Base-by-base conservation (phyloP, 2,797 vertebrate species). In the Sebastes iracundus region DNA sequence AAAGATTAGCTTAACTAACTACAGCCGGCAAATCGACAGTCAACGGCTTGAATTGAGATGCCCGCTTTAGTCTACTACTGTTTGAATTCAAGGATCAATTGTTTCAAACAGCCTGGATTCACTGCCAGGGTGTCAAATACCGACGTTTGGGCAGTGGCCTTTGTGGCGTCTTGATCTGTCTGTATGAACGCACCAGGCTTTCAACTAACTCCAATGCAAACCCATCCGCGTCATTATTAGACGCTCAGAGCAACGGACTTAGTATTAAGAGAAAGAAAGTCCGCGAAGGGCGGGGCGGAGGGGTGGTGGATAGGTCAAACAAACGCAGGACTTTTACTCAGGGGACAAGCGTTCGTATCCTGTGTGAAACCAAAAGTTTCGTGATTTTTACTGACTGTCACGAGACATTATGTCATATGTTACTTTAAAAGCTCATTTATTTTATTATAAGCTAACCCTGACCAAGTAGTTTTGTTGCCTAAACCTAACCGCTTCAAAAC, bases 201-300 rank as follows among this genome's bases (percentile, higher is more conserved):
- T 53, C 20, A 53, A 53, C 49, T 22, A 53, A n/a, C 49, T n/a
- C 49, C 49, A n/a, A n/a, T 53, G 2, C 2, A 5, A 52, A 53
- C n/a, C n/a, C 5, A 10, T 11, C 52, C 52, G 7, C 0, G 52
- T 22, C 52, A 53, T 22, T 53, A n/a, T 53, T 1, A 52, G 46
- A 52, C 18, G 2, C 46, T 52, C 46, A 52, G 46, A n/a, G 46
- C 46, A 52, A 52, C 18, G 46, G 18, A n/a, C 0, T 2, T 52
- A 20, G 46, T 52, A 52, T 52, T 52, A 49, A 49, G 18, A 52
- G 46, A 2, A 52, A 52, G 18, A 49, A 49, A 49, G 46, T 49
- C 18, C 1, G 0, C 18, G 0, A 52, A 20, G 7, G 3, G 46
- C 18, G 7, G 46, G 46, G 3, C 0, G 7, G 18, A 49, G 46